Base-by-base conservation (phyloP, 2,797 vertebrate genomes). In the Mus spretus region DNA sequence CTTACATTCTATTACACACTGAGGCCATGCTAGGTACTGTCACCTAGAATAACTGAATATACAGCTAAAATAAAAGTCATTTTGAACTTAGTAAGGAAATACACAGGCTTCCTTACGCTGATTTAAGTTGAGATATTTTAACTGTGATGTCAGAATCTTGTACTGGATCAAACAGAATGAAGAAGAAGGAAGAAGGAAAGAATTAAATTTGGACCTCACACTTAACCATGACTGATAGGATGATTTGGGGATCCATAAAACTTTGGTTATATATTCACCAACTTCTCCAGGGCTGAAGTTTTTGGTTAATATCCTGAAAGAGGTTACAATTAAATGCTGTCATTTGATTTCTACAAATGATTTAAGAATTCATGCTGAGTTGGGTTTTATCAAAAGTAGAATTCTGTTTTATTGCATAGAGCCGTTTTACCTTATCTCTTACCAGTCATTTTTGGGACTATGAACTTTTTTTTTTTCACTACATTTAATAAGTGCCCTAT, bases 51-150 rank as follows among this genome's bases (percentile, higher is more conserved):
- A 17, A 82, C 37, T 90, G 57, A 97, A 78, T 55, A 93, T 97
- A 93, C 91, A 94, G 44, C 94, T 87, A 70, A 82, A 94, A 95
- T 37, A 72, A 93, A 40, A 74, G n/a, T 95, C 92, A 96, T 81
- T 92, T 85, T 75, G 55, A 96, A 91, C 86, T 86, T 72, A 97
- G 84, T 86, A 97, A 61, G 31, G 81, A 96, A 96, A 90, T 87
- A 89, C 82, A 95, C 87, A 92, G 80, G 85, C 86, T 96, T 87
- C 95, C 97, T 98, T 96, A 91, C 94, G 96, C 94, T 93, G 96
- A 19, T 96, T 98, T 93, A 78, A 92, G 74, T 95, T 97, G 94
- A 96, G 98, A 44, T 97, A 14, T 93, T 96, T 81, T 96, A 81
- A 96, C 72, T 93, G 61, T 63, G 78, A 89, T 88, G 57, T 93